Base-by-base conservation (phyloP, 2,888 invertebrate species). In the Agrotis exclamationis region DNA sequence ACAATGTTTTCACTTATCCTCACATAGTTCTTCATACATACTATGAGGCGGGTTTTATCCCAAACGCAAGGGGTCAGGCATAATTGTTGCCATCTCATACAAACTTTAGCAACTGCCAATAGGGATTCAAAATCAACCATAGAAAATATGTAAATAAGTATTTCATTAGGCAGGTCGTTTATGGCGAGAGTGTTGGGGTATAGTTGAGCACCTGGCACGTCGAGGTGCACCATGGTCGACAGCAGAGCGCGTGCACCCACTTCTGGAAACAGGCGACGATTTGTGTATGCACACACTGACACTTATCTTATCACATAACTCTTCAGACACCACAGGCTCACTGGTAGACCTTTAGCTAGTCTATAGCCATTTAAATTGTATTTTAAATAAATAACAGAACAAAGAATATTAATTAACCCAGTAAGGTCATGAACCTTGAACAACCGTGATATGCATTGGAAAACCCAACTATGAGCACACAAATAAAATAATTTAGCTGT, bases 21-120 rank as follows among this genome's bases (percentile, higher is more conserved):
- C 71, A 94, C 92, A 92, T 96, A 96, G 86, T 96, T 96, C 85
- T 96, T 96, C 96, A 96, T 96, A 86, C 96, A 96, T 66, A 96
- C 95, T 83, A 96, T 93, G 78, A 96, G 93, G 56, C 96, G 93
- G 65, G 96, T 96, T 86, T 96, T 95, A 82, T 96, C 96, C 96
- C 96, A 96, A 51, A 96, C 94, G 70, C 94, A 96, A 6, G 96
- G 95, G 13, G 96, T 96, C 77, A 96, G 85, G 76, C 96, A 96
- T 22, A 96, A 93, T 79, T 95, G 93, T 81, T 95, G 96, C 96
- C 96, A 96, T 88, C 96, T 89, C 82, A 92, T 88, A 85, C 96
- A 96, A 44, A 96, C 96, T 86, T 96, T 94, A 68, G 95, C 94
- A 59, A 96, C 95, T 24, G 95, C 92, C 80, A 96, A 86, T 44